Conservation (phyloP, 2,113 vertebrate species). For the Microcebus griseorufus region DNA sequence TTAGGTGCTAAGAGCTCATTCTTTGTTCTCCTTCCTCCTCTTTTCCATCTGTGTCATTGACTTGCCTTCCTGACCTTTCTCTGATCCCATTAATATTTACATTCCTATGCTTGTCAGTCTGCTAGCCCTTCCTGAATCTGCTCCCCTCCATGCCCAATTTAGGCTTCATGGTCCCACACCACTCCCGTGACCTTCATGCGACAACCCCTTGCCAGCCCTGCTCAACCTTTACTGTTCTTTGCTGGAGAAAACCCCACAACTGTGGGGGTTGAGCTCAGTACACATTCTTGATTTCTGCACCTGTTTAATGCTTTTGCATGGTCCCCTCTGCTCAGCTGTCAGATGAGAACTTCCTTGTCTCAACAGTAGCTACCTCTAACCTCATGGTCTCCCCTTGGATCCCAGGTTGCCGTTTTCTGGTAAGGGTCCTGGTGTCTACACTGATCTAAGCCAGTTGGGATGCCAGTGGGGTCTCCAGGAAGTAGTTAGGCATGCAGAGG, state of each 20-base stretch:
- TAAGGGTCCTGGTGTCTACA: background rate
- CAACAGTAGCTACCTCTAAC: background rate
- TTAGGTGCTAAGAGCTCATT: background rate
- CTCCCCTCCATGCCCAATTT: background rate
- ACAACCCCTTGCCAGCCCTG: background rate
- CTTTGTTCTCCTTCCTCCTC: background rate
- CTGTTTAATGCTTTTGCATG: background rate
- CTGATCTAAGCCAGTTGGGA: background rate
- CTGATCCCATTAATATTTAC: background rate
- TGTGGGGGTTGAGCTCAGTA: background rate
- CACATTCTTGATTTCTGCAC: background rate
- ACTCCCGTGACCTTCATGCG: background rate
- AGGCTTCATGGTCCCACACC: background rate
- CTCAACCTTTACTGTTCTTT: background rate
- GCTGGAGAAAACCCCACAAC: background rate
- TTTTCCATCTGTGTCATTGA: background rate
- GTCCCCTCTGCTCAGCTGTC: background rate
- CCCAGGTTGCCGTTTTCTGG: background rate
- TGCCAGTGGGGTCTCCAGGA: background rate
- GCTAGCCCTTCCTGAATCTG: background rate
- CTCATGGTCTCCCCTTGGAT: background rate
- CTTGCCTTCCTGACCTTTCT: background rate
- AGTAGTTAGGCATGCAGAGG: background rate
- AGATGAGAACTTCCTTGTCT: background rate
- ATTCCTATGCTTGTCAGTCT: background rate